phyloP scores from a whole-genome alignment of 2,113 vertebrate species.

The Benitochromis conjunctus region DNA sequence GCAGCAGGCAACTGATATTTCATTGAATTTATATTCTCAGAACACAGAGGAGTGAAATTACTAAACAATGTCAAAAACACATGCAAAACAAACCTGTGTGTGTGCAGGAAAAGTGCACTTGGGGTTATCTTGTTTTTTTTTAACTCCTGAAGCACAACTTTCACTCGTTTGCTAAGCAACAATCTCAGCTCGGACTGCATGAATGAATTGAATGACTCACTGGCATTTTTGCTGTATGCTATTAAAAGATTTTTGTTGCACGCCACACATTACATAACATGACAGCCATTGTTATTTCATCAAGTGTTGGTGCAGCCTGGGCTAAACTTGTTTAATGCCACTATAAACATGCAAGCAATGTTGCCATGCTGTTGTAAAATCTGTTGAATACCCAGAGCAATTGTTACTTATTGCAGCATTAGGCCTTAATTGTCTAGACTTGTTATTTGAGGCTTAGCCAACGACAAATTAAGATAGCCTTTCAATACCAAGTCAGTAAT shows the following conservation, averaged over 20 bases:
- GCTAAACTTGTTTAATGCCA: neutral
- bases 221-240: neutral
- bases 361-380: neutral
- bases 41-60: neutral
- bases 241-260: neutral
- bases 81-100: neutral
- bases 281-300: conserved; percentile 14
- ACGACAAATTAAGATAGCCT: neutral
- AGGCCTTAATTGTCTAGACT: neutral
- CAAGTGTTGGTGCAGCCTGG: neutral
- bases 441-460: neutral
- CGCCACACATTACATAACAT: neutral
- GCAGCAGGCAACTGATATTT: neutral
- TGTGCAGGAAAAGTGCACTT: neutral
- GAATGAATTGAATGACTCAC: neutral
- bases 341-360: neutral
- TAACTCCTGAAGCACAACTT: fast-evolving
- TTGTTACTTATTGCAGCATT: neutral
- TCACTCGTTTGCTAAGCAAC: neutral
- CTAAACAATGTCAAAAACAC: neutral
- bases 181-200: neutral
- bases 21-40: neutral
- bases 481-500: neutral
- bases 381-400: neutral
- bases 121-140: neutral